Evolutionary conservation across 2,888 invertebrate genomes (phyloP), one percentile per base, ranked within the genome.

Genomic region (Leptopterna dolabrata): DNA sequence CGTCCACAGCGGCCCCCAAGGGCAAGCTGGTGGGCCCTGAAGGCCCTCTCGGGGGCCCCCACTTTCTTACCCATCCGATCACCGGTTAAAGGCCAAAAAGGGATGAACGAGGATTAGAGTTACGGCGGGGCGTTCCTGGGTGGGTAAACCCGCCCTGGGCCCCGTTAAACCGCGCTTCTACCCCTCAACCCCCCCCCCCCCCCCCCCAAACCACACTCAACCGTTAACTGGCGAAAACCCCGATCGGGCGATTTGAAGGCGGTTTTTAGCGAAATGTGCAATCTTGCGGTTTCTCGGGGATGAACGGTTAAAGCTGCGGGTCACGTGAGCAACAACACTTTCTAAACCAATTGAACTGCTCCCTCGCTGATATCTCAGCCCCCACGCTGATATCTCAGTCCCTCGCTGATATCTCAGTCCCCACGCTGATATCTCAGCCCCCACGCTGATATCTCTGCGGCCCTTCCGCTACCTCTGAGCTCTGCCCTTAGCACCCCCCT

Each of bases 101-200:
- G 63, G 63, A 63, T 55, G 55, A 55, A 55, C 55, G 55, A 19
- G 55, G 55, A 55, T 63, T 63, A 63, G 63, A 63, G 63, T 63
- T 63, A 63, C 63, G 4, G 27, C 63, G 9, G 24, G 19, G 63
- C 24, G 13, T 24, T 24, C 19, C 24, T 63, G 55, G 55, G 19
- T 19, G 55, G 55, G 55, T n/a, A 55, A 55, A 55, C 55, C n/a
- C n/a, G n/a, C n/a, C n/a, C n/a, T n/a, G n/a, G n/a, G n/a, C n/a
- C n/a, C n/a, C n/a, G n/a, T n/a, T n/a, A n/a, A n/a, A n/a, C n/a
- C n/a, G n/a, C 19, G 55, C 55, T 55, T n/a, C n/a, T 6, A 9
- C 43, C 43, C 7, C 11, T 43, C 6, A 55, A 7, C 55, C n/a
- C 19, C 19, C 16, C 16, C 55, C 55, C 55, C 16, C 51, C 45